These are phyloP conservation scores for Aphaenogaster ashmeadi DNA, from an alignment of 1,140 invertebrate genomes.

Conservation along the genomic window DNA sequence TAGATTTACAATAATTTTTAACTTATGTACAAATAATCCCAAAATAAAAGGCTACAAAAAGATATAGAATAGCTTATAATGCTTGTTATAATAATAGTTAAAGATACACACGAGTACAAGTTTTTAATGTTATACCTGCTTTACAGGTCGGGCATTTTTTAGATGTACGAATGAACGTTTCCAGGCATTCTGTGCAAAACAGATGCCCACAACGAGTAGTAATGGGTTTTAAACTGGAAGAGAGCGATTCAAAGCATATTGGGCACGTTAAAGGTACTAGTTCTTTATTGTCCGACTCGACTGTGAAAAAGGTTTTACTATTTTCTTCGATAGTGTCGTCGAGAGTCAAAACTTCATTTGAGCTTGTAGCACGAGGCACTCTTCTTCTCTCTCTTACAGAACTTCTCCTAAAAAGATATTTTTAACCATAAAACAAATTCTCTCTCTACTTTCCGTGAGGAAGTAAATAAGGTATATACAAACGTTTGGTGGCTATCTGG, in stretches of 20 bases:
- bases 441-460: background rate
- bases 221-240: constrained; percentile 69
- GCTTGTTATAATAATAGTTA: constrained; percentile 59
- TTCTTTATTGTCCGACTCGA: background rate
- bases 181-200: constrained; percentile 76
- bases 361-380: background rate
- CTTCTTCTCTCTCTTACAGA: background rate
- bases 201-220: constrained; percentile 80
- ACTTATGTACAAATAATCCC: no score
- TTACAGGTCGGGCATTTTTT: constrained; percentile 79
- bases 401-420: constrained; percentile 41
- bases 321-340: constrained; percentile 39
- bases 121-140: constrained; percentile 46
- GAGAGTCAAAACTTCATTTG: constrained; percentile 55
- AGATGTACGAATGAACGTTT: constrained; percentile 23
- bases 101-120: constrained; percentile 78
- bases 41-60: constrained; percentile 14
- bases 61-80: background rate
- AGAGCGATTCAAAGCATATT: constrained; percentile 76
- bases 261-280: constrained; percentile 67
- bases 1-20: no score
- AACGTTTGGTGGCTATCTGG: background rate
- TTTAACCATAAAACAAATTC: background rate
- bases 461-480: background rate
- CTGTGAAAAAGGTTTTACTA: background rate